Conservation (phyloP, 2,113 vertebrate species). For the Verasper variegatus region DNA sequence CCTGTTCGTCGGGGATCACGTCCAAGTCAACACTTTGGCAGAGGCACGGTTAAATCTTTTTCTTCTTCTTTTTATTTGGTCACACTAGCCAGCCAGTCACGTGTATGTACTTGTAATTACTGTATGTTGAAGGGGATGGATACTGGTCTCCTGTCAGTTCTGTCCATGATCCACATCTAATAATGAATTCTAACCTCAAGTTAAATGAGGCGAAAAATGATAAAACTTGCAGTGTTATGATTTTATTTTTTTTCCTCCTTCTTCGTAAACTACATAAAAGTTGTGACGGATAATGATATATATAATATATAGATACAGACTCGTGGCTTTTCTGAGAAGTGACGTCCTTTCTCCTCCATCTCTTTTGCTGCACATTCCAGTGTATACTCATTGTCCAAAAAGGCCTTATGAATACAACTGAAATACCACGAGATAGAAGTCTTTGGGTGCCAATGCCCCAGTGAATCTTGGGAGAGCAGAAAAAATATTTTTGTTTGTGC, state of each 20-base stretch:
- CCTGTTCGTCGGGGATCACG: constrained; percentile 7
- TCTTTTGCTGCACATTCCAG: constrained; percentile 75
- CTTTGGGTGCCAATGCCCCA: constrained; percentile 61
- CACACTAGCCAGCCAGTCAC: constrained; percentile 32
- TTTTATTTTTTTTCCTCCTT: constrained; percentile 24
- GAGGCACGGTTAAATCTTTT: background rate
- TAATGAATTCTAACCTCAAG: constrained; percentile 17
- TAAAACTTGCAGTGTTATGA: constrained; percentile 54
- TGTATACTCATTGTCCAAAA: constrained; percentile 64
- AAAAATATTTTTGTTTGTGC: constrained; percentile 7
- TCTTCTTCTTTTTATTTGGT: background rate
- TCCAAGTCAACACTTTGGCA: background rate
- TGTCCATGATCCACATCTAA: background rate
- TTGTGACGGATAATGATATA: background rate
- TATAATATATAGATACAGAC: constrained; percentile 35
- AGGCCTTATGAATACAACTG: constrained; percentile 72
- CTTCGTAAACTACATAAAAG: constrained; percentile 17
- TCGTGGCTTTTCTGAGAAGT: constrained; percentile 27
- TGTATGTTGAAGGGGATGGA: constrained; percentile 24
- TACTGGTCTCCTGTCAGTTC: constrained; percentile 21
- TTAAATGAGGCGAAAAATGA: constrained; percentile 12
- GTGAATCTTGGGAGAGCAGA: constrained; percentile 40
- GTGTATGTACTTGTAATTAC: constrained; percentile 16
- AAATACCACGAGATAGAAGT: constrained; percentile 41
- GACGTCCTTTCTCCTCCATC: constrained; percentile 34